Base-by-base conservation (phyloP, 2,113 vertebrate species). In the Melanostigma gelatinosum region DNA sequence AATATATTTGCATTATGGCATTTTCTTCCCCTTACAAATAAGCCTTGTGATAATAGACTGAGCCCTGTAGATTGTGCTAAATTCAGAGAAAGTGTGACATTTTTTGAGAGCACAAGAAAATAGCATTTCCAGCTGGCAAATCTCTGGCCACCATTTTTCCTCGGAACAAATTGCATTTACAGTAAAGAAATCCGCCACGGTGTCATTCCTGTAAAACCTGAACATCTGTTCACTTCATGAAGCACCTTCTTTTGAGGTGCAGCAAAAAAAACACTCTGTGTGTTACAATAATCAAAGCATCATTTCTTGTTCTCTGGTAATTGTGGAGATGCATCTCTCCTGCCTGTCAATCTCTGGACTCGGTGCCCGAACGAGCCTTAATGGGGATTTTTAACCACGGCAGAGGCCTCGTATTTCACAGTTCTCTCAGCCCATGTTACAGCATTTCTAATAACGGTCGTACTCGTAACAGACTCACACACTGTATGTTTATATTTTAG, bases 331-430 rank as follows among this genome's bases (percentile, higher is more conserved):
- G 55, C 63, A 60, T 85, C 80, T 61, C 55, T 79, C 58, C 76
- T 70, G 42, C 20, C 42, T 71, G 72, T 75, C 81, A 80, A 82
- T 77, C 69, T 78, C 13, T 74, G 70, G 72, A 64, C 65, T 60
- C 29, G 2, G 22, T 70, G 63, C 87, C 79, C 83, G 80, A 72
- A 78, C 55, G 70, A 55, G 66, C 67, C 74, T 87, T 91, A 91
- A 92, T 93, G 70, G 60, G 82, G 77, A 79, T 88, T 89, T 34
- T 91, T 75, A 87, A 82, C 89, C 77, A 32, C 70, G 52, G 76
- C 71, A 83, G 24, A 55, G 70, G 83, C 77, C 77, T 63, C 74
- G 61, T 77, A 92, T 94, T 92, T 92, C 91, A 94, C 80, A 84
- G 69, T 79, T 81, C 90, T 92, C 82, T 89, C 88, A 91, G 81